Evolutionary conservation across 2,888 invertebrate genomes (phyloP), one percentile per base, ranked within the genome.

Genomic region (Heliconius erato): DNA sequence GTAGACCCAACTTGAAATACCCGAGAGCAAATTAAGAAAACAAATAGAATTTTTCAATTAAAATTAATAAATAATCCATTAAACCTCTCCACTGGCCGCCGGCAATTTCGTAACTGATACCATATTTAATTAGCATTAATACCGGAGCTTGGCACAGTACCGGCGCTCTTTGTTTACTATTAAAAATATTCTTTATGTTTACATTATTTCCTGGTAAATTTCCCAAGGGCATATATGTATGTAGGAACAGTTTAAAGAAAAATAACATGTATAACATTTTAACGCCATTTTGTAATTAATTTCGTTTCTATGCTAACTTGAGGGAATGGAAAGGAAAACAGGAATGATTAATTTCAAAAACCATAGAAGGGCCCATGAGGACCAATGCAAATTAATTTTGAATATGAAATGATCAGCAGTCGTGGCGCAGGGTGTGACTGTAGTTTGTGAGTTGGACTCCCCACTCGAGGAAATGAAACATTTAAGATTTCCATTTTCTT

Each of bases 51-150:
- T 77, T 63, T 77, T 67, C 40, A 67, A 44, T 78, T 78, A 23
- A 78, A 78, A 78, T 78, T 26, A 67, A 67, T 78, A 78, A 78
- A 67, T 67, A 78, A 78, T 67, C 49, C 67, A 65, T 65, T 28
- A 26, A 35, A 49, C 63, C 49, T 28, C 44, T 65, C 44, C 63
- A 59, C 26, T 67, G 44, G 74, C 80, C 54, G 23, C 40, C 28
- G 54, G 76, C 59, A 76, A 59, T 80, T 76, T 80, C 76, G 28
- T 54, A 26, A 80, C 76, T 74, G 80, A 76, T 67, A 59, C 59
- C 59, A 54, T n/a, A 68, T 68, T 76, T 69, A 80, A 76, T 80
- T 80, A 76, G 44, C 40, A 6, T 69, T 68, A 69, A 74, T 74
- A 32, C 35, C 68, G 40, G 19, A 69, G 40, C 80, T 76, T 28